A percentile compares a stretch with the other conserved stretches of the same genome.
phyloP scores from a whole-genome alignment of 1,140 invertebrate species.

The Lepidurus arcticus region DNA sequence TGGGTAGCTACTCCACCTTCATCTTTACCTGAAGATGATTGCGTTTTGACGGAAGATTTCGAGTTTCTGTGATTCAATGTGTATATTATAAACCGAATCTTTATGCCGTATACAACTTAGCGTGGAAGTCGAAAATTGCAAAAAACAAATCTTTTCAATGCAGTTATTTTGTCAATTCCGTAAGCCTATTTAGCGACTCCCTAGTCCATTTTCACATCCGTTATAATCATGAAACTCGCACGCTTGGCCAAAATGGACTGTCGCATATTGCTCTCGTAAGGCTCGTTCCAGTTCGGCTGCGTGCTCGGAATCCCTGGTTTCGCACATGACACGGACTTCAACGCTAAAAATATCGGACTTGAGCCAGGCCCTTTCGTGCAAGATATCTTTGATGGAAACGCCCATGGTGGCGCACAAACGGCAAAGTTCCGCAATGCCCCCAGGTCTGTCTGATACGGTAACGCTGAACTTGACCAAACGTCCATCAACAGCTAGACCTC shows the following conservation, averaged over 20 bases:
- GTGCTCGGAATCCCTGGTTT: conserved; percentile 75
- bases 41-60: conserved; percentile 6
- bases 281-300: conserved; percentile 57
- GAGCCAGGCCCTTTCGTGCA: conserved; percentile 89
- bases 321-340: conserved; percentile 71
- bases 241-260: conserved; percentile 43
- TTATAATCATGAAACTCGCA: conserved; percentile 21
- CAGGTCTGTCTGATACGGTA: conserved; percentile 76
- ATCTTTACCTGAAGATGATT: conserved; percentile 7
- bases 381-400: conserved; percentile 88
- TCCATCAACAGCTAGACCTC: conserved; percentile 81
- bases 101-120: neutral
- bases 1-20: conserved; percentile 12
- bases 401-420: conserved; percentile 65
- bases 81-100: neutral
- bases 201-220: neutral
- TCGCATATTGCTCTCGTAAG: conserved; percentile 54
- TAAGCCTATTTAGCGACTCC: neutral
- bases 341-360: conserved; percentile 79
- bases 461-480: conserved; percentile 79
- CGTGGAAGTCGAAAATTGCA: neutral
- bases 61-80: neutral
- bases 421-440: conserved; percentile 80
- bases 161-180: neutral
- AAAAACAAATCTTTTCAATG: too few species aligned